Evolutionary conservation across 2,113 vertebrate species (phyloP), one percentile per base, ranked within the genome.

Genomic region (Marmota flaviventris): DNA sequence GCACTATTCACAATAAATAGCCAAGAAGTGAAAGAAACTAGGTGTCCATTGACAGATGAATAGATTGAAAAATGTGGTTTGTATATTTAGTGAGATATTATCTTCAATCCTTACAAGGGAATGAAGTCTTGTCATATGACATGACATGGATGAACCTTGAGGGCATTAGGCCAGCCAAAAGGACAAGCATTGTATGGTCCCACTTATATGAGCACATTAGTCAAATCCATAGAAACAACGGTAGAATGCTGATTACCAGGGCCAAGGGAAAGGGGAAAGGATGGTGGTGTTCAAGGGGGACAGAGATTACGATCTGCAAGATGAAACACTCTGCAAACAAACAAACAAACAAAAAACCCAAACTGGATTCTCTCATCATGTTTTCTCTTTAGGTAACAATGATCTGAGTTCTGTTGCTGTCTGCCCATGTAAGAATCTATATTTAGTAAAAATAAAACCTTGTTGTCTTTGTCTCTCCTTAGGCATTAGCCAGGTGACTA

Each of bases 401-500:
- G 17, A 9, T 11, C 14, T 20, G 61, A 56, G 63, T 85, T 87
- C 69, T 76, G 22, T 85, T 93, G 17, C 45, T 73, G 61, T 5
- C 39, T 93, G 75, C 18, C 53, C 17, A 17, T 84, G 20, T 24
- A 70, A 61, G 42, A 37, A 48, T 70, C 32, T 69, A 1, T n/a
- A 27, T 39, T 83, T 69, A 85, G 58, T 32, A 75, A 89, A 75
- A 3, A 25, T 22, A 51, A 58, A 85, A 37, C 70, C 42, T 73
- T 91, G 14, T 72, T 92, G 10, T 82, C 1, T 94, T 97, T 97
- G 75, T 6, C 67, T 82, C 73, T 87, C 82, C n/a, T 39, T 84
- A 99, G 99, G 96, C 82, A 42, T 20, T 12, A 92, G 8, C 0
- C 72, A 78, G 81, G 91, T 98, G 78, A 97, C 88, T 83, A 98